These are phyloP conservation scores for Athripsodes cinereus DNA, from an alignment of 2,888 invertebrate genomes.

Conservation along the genomic window DNA sequence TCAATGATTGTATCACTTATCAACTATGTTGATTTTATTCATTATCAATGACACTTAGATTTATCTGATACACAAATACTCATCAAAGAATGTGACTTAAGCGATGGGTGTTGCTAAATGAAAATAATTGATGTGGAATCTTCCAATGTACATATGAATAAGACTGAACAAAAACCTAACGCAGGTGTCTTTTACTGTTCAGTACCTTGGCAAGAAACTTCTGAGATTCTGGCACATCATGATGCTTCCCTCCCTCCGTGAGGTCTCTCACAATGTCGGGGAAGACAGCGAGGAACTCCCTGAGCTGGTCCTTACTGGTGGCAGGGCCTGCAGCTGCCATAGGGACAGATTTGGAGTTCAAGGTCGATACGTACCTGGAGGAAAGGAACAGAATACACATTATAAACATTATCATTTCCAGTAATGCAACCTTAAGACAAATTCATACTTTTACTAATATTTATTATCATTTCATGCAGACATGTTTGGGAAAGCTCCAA, in stretches of 20 bases:
- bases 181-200: neutral
- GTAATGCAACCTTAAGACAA: neutral
- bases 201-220: conserved; percentile 75
- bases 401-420: neutral
- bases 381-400: too few species aligned
- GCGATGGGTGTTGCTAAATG: too few species aligned
- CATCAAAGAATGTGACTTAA: too few species aligned
- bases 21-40: too few species aligned
- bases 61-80: too few species aligned
- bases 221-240: conserved; percentile 71
- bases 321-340: conserved; percentile 56
- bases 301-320: conserved; percentile 73
- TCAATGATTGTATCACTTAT: too few species aligned
- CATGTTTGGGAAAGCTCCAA: neutral
- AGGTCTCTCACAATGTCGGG: conserved; percentile 81
- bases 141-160: neutral
- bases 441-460: neutral
- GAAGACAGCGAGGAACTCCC: conserved; percentile 84
- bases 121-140: too few species aligned
- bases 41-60: too few species aligned
- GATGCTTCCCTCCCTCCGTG: conserved; percentile 67
- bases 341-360: conserved; percentile 55
- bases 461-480: neutral
- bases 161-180: neutral
- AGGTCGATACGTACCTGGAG: conserved; percentile 53